Conservation (phyloP, 2,113 vertebrate genomes). For the Lophotis ruficrista region DNA sequence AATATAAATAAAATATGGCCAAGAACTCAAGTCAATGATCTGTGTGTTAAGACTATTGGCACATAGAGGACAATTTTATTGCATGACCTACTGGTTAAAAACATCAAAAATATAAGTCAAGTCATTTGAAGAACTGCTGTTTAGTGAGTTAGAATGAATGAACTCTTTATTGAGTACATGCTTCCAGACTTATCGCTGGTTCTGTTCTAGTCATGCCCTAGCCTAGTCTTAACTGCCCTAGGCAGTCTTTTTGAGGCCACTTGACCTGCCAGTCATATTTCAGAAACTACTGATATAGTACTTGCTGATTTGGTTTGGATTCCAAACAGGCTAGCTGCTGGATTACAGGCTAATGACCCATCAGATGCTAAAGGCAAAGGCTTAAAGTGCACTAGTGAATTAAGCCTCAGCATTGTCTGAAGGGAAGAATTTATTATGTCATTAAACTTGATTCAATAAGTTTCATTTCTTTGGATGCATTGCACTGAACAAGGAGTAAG, state of each 20-base stretch:
- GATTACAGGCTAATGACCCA: conserved; percentile 84
- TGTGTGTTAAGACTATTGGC: conserved; percentile 71
- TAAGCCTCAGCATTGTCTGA: conserved; percentile 76
- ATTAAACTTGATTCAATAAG: conserved; percentile 81
- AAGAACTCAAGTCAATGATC: conserved; percentile 63
- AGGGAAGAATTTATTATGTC: conserved; percentile 82
- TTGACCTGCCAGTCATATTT: conserved; percentile 83
- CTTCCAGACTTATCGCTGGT: conserved; percentile 72
- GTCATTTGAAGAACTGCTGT: conserved; percentile 75
- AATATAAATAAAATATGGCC: conserved; percentile 56
- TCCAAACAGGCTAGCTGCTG: conserved; percentile 73
- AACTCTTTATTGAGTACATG: conserved; percentile 75
- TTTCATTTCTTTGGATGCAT: conserved; percentile 75
- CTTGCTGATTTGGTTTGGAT: conserved; percentile 80
- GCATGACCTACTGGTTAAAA: conserved; percentile 75
- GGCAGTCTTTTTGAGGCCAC: conserved; percentile 80
- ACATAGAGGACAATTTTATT: conserved; percentile 71
- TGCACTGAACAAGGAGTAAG: conserved; percentile 44
- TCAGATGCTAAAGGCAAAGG: conserved; percentile 81
- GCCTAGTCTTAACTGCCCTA: conserved; percentile 72
- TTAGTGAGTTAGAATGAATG: conserved; percentile 80
- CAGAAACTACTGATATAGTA: conserved; percentile 78
- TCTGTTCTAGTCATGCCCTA: conserved; percentile 70
- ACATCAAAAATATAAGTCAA: conserved; percentile 73
- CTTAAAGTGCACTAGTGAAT: conserved; percentile 82